Evolutionary conservation across 2,797 vertebrate species (phyloP), one percentile per base, ranked within the genome.

Genomic region (Phylloscopus collybita): DNA sequence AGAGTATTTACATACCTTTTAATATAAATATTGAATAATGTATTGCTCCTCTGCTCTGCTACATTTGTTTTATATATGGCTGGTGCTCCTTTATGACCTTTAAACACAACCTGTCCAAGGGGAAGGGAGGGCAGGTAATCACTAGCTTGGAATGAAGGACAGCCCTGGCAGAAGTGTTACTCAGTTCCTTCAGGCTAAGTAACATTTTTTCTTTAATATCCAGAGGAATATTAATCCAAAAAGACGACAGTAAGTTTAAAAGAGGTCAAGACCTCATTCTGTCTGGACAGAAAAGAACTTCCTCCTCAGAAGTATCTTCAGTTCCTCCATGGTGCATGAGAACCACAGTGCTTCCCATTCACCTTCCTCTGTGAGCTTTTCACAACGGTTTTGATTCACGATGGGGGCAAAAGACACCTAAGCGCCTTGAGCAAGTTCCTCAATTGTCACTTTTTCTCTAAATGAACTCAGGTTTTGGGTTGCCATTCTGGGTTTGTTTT

Each of bases 321-420:
- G 29, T 50, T 92, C 56, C 64, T 56, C 42, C 34, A 32, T 0
- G 0, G 29, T 8, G 53, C 1, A 0, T 3, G 27, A 85, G 25
- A 47, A 27, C 27, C 23, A 36, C 11, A 4, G n/a, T 0, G 6
- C 15, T 75, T 53, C 29, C 61, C 23, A n/a, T 11, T 57, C 36
- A 16, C 34, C 17, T 29, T 40, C 29, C 27, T 38, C 65, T 21
- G 13, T 1, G 4, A 88, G 30, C 10, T 49, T 14, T 74, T 84
- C 23, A 76, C 60, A 16, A 32, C 40, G 29, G 30, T 30, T 73
- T 36, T 26, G 32, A 45, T 78, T 86, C 47, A 30, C 16, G 15
- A 3, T 17, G 32, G 34, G 38, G 17, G 30, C 14, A 73, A 42
- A 79, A 60, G 17, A 13, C 11, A 65, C 1, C 16, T 2, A 14